Percentiles rank a stretch among this genome's conserved stretches.
These are phyloP conservation scores for Amazona finschi DNA, from an alignment of 2,797 vertebrate species.

Conservation along the genomic window DNA sequence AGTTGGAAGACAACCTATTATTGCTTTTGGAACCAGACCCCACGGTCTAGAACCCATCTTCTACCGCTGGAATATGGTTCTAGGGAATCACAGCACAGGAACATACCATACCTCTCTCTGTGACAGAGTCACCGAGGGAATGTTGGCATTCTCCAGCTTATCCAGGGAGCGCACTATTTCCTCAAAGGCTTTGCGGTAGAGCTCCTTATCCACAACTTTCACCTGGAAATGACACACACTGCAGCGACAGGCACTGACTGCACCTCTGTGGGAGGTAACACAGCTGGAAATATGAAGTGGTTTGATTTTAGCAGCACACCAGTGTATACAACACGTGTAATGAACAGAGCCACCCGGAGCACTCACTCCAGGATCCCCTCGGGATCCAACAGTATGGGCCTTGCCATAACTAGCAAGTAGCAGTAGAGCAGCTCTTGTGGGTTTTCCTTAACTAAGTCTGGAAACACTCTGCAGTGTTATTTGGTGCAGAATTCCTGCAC, in stretches of 20 bases:
- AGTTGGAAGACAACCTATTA: neutral
- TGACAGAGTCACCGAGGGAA: slow-evolving; percentile 90
- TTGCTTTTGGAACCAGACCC: neutral
- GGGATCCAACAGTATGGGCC: neutral
- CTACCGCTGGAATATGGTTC: neutral
- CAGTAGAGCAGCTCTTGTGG: neutral
- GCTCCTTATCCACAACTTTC: slow-evolving; percentile 85
- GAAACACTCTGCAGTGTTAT: neutral
- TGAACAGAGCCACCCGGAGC: neutral
- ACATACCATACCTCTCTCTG: slow-evolving; percentile 82
- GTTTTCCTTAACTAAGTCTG: neutral
- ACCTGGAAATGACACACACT: slow-evolving; percentile 77
- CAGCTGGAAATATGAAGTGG: neutral
- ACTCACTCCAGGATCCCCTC: neutral
- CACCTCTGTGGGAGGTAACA: neutral
- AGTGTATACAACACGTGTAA: fast-evolving
- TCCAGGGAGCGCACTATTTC: slow-evolving; percentile 92
- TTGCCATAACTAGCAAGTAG: neutral
- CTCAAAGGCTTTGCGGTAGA: slow-evolving; percentile 89
- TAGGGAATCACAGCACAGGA: neutral
- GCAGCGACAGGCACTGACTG: neutral
- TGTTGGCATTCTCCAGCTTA: slow-evolving; percentile 96
- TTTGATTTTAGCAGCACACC: neutral
- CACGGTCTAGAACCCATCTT: neutral
- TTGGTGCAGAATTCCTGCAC: neutral